phyloP scores from a whole-genome alignment of 2,797 vertebrate genomes.

The Allobates femoralis region DNA sequence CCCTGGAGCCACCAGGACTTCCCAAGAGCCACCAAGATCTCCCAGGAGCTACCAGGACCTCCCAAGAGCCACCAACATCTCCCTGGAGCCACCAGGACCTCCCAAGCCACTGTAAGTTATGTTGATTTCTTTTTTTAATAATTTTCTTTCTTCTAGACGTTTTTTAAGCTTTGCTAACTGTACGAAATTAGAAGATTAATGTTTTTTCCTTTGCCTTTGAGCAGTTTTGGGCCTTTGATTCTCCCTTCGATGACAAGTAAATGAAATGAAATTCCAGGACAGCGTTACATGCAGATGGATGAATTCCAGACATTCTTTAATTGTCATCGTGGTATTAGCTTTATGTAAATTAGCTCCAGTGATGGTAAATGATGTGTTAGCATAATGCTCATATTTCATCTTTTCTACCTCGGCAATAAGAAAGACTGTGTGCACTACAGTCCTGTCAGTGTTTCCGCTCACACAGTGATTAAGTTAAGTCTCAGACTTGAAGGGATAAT shows the following conservation, averaged over 20 bases:
- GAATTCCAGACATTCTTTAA: conserved; percentile 27
- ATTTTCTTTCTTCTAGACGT: no score
- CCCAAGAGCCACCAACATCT: no score
- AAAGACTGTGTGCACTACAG: no score
- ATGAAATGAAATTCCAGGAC: conserved; percentile 18
- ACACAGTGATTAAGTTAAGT: no score
- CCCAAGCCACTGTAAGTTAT: no score
- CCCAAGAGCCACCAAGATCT: no score
- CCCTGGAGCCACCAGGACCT: no score
- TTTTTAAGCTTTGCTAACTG: neutral
- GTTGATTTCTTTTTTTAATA: no score
- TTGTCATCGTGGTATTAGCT: conserved; percentile 43
- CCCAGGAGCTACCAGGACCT: no score
- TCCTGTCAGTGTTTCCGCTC: no score
- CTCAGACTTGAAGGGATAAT: no score
- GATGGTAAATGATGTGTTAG: conserved; percentile 45
- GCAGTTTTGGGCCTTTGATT: neutral
- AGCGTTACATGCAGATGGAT: conserved; percentile 34
- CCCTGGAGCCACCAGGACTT: no score
- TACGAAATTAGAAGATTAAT: neutral
- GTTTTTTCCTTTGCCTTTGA: neutral
- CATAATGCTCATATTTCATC: neutral
- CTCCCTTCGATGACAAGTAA: neutral
- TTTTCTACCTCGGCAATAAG: neutral
- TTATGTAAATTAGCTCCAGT: conserved; percentile 37